Percentiles rank a stretch among this genome's conserved stretches.
These are phyloP conservation scores for Propithecus coquereli DNA, from an alignment of 2,113 vertebrate species.

Conservation along the genomic window DNA sequence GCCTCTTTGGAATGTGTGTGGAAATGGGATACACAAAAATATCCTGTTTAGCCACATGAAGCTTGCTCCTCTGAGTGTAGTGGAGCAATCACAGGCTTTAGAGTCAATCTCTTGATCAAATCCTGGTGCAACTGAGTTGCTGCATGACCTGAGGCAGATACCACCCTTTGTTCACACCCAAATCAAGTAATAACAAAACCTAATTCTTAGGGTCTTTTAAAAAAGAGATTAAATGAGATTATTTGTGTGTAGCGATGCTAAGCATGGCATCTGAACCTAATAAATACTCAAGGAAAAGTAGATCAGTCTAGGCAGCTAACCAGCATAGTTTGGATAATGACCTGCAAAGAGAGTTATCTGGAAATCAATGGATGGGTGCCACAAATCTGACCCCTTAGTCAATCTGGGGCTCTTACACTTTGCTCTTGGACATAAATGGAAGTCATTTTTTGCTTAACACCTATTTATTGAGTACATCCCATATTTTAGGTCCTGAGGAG, in stretches of 20 bases:
- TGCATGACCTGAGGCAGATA: not conserved
- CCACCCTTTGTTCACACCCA: not conserved
- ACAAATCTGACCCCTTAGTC: not conserved
- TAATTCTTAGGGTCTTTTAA: not conserved
- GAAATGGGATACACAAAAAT: not conserved
- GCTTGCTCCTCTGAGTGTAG: not conserved
- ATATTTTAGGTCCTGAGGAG: not conserved
- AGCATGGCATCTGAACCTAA: not conserved
- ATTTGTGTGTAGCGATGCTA: not conserved
- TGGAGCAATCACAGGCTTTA: not conserved
- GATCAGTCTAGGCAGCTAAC: not conserved
- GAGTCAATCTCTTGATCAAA: not conserved
- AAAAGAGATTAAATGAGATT: not conserved
- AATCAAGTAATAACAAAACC: not conserved
- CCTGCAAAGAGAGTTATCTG: not conserved
- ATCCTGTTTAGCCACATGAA: not conserved
- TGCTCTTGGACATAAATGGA: not conserved
- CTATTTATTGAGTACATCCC: not conserved
- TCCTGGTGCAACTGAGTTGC: not conserved
- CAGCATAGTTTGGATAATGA: not conserved
- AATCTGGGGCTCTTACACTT: not conserved
- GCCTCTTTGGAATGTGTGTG: not conserved
- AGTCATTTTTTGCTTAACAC: not conserved
- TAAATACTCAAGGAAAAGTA: conserved; percentile 24
- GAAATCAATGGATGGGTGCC: not conserved